These are phyloP conservation scores for Rugalucina vietnamica DNA, from an alignment of 2,888 invertebrate species.

Conservation along the genomic window DNA sequence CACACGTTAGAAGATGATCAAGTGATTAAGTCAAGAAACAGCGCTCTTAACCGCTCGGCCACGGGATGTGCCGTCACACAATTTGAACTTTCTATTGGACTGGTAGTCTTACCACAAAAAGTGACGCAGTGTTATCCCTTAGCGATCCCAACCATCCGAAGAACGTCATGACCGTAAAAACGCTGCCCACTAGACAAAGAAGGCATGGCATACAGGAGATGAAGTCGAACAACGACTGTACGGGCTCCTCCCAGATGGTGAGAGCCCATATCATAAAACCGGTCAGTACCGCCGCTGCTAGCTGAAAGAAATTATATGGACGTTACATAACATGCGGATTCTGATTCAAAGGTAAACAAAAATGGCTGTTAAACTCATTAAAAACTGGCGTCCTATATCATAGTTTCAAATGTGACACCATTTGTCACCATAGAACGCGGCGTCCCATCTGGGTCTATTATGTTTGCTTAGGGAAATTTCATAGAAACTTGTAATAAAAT, in stretches of 20 bases:
- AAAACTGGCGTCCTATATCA: no score
- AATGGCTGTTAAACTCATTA: no score
- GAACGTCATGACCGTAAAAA: not conserved
- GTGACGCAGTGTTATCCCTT: not conserved
- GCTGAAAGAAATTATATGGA: not conserved
- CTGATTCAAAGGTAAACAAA: no score
- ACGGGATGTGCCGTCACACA: not conserved
- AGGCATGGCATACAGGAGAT: not conserved
- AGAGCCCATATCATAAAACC: conserved; percentile 16
- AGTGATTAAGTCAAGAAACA: no score
- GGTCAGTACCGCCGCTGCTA: not conserved
- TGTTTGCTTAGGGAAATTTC: no score
- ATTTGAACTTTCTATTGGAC: not conserved
- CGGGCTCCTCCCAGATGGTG: not conserved
- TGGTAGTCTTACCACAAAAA: not conserved
- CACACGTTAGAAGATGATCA: no score
- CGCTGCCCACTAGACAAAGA: not conserved
- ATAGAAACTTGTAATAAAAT: no score
- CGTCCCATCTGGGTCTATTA: no score
- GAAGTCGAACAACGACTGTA: not conserved
- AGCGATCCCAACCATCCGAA: conserved; percentile 11
- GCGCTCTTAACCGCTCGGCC: no score
- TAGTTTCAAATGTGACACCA: no score
- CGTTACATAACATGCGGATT: no score
- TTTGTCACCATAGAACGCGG: no score